Conservation (phyloP, 2,888 invertebrate genomes). For the Crepidodera aurea region DNA sequence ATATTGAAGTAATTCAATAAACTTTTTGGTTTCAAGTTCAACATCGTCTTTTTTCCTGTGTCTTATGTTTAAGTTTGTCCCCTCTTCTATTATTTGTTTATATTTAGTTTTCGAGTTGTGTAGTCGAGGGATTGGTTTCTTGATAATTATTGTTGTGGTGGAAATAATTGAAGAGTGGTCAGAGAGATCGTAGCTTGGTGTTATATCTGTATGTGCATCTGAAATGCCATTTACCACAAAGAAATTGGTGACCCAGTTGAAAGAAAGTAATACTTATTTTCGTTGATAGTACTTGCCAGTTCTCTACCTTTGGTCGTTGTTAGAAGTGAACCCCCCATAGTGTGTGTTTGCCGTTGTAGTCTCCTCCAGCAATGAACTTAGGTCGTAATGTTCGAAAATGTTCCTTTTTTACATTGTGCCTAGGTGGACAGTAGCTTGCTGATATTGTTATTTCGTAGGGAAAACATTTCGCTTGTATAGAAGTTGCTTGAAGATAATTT, state of each 20-base stretch:
- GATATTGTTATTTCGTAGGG: not conserved
- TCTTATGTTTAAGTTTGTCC: not conserved
- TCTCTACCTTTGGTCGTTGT: no score
- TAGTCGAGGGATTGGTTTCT: not conserved
- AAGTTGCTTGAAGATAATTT: not conserved
- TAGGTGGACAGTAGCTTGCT: not conserved
- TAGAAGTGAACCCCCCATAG: no score
- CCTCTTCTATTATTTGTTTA: not conserved
- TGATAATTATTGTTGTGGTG: not conserved
- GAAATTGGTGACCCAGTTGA: no score
- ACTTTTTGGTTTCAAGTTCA: not conserved
- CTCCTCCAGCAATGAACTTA: not conserved
- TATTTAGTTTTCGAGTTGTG: not conserved
- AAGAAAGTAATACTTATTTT: no score
- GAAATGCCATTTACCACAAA: not conserved
- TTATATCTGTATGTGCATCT: not conserved
- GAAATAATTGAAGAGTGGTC: not conserved
- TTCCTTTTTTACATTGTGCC: not conserved
- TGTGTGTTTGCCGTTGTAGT: no score
- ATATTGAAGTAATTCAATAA: not conserved
- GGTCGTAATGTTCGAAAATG: not conserved
- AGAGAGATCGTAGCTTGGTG: not conserved
- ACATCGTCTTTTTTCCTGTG: not conserved
- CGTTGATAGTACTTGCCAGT: no score
- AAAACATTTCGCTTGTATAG: not conserved